Percentiles rank a stretch among this genome's conserved stretches.
Evolutionary conservation across 2,113 vertebrate genomes (phyloP).

Genomic region (Archocentrus centrarchus): DNA sequence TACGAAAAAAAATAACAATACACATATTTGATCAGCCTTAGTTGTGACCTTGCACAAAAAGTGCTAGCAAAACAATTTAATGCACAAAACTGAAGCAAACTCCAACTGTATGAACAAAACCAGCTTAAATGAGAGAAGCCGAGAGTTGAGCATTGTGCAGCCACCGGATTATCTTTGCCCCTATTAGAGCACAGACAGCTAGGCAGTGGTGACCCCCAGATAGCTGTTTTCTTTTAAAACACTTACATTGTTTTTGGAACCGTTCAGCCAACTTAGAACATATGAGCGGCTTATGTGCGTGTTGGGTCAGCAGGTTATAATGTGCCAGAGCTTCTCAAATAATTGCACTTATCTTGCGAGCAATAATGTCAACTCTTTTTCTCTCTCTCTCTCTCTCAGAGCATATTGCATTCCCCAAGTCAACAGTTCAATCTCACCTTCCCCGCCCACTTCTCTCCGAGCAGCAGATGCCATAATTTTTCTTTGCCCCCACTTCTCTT

Average conservation of each 20-base stretch:
- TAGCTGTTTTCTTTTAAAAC: neutral
- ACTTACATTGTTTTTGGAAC: neutral
- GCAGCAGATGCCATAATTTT: slow-evolving; percentile 81
- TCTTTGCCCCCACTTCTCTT: slow-evolving; percentile 78
- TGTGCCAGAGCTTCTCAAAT: slow-evolving; percentile 22
- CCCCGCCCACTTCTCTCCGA: slow-evolving; percentile 73
- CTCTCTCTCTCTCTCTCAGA: slow-evolving; percentile 59
- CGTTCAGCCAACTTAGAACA: accelerated
- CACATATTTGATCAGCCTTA: neutral
- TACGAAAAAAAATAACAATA: neutral
- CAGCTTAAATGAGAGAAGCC: slow-evolving; percentile 35
- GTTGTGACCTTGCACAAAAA: neutral
- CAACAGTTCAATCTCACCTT: slow-evolving; percentile 78
- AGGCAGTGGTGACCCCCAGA: slow-evolving; percentile 10
- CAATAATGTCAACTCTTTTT: slow-evolving; percentile 78
- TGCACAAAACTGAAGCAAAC: neutral
- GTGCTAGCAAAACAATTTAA: neutral
- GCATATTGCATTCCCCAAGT: slow-evolving; percentile 82
- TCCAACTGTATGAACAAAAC: neutral
- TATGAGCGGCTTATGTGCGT: neutral
- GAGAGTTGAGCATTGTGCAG: slow-evolving; percentile 64
- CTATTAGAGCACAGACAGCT: slow-evolving; percentile 19
- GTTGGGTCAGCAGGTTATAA: neutral
- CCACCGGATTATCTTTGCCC: slow-evolving; percentile 21
- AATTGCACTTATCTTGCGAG: slow-evolving; percentile 68